These are phyloP conservation scores for Eupelmus urozonus DNA, from an alignment of 2,888 invertebrate species.

Conservation along the genomic window DNA sequence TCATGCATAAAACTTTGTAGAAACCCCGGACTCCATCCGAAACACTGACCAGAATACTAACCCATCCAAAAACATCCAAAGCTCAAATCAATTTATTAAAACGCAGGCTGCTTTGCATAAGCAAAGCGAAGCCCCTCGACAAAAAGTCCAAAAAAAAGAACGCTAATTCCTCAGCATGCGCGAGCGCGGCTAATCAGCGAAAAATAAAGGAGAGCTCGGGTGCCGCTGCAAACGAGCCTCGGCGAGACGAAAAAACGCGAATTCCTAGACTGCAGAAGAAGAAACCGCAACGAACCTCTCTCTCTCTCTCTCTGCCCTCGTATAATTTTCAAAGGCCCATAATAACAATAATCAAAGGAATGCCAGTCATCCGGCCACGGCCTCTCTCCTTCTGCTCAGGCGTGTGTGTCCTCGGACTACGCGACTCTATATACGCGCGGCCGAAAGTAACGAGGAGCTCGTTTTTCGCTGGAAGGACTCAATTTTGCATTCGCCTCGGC, in stretches of 20 bases:
- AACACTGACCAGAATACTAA: no score
- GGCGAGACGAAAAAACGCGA: background rate
- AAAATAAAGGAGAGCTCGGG: constrained; percentile 10
- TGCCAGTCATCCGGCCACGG: constrained; percentile 53
- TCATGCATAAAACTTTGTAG: no score
- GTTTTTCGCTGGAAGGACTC: constrained; percentile 28
- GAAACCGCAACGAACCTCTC: constrained; percentile 44
- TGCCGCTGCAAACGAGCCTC: constrained; percentile 4
- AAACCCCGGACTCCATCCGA: no score
- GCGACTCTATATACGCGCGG: background rate
- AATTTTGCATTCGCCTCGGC: constrained; percentile 43
- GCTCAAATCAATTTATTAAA: constrained; percentile 19
- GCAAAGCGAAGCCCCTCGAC: no score
- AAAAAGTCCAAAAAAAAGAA: no score
- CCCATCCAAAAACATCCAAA: no score
- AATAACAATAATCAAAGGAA: constrained; percentile 58
- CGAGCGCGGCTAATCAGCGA: constrained; percentile 31
- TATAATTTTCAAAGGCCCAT: constrained; percentile 56
- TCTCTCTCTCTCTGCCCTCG: constrained; percentile 31
- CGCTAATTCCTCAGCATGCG: background rate
- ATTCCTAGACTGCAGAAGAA: constrained; percentile 38
- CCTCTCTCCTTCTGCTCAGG: background rate
- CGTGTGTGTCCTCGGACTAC: constrained; percentile 18
- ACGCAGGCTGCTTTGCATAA: background rate
- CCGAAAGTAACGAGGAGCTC: constrained; percentile 26